A percentile compares a stretch with the other conserved stretches of the same genome.
These are phyloP conservation scores for Acanthaster planci DNA, from an alignment of 35 echinoderm and acorn worm species.

Conservation along the genomic window DNA sequence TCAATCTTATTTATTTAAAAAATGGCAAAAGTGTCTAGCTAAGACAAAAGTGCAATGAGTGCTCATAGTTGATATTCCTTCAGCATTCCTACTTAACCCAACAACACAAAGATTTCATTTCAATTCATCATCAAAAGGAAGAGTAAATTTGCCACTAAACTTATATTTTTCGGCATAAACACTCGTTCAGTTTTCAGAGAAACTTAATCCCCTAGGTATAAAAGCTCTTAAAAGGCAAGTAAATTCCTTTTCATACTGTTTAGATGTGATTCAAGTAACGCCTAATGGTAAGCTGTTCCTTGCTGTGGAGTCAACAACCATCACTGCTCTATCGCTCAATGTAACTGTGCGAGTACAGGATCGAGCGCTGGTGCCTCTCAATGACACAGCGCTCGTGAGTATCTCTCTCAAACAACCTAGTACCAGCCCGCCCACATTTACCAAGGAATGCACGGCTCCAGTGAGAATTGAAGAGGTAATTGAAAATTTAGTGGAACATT, in stretches of 20 bases:
- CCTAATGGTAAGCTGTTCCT: not conserved
- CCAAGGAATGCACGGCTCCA: not conserved
- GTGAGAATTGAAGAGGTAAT: not conserved
- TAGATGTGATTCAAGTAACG: not conserved
- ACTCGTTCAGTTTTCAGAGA: no score
- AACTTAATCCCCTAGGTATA: no score
- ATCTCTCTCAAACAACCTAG: not conserved
- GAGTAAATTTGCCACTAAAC: no score
- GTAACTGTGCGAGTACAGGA: constrained; percentile 2
- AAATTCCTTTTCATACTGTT: not conserved
- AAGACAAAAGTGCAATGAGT: no score
- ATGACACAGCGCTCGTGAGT: constrained; percentile 10
- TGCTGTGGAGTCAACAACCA: not conserved
- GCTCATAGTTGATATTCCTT: no score
- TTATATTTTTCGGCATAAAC: no score
- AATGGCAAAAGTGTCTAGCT: no score
- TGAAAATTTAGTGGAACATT: no score
- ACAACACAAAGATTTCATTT: no score
- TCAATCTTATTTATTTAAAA: no score
- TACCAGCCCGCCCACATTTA: not conserved
- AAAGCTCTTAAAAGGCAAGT: not conserved
- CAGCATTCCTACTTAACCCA: no score
- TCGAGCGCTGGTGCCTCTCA: not conserved
- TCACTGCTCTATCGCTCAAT: not conserved
- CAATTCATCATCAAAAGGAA: no score